Conservation (phyloP, 2,797 vertebrate genomes). For the Sebastes hopkinsi region DNA sequence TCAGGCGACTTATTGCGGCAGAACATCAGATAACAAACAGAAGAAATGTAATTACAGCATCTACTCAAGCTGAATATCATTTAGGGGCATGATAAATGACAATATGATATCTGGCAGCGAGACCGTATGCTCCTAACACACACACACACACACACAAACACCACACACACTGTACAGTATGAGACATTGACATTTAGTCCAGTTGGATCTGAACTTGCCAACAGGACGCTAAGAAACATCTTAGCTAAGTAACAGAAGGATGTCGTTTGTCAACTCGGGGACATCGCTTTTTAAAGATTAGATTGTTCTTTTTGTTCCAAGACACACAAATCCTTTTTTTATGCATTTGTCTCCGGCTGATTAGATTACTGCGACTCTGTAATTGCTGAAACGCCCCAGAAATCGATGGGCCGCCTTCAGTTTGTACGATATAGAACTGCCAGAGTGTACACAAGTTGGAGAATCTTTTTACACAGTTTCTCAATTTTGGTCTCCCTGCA, state of each 20-base stretch:
- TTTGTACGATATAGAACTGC: neutral
- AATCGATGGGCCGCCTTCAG: neutral
- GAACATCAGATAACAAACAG: slow-evolving; percentile 55
- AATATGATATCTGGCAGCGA: slow-evolving; percentile 25
- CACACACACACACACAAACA: slow-evolving; percentile 18
- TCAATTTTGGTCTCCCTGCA: neutral
- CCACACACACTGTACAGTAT: slow-evolving; percentile 8
- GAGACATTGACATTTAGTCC: neutral
- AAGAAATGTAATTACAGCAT: slow-evolving; percentile 63
- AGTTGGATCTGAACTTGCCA: neutral
- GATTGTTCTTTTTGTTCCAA: slow-evolving; percentile 8
- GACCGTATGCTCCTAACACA: slow-evolving; percentile 12
- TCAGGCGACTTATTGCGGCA: slow-evolving; percentile 39
- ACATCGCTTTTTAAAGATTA: slow-evolving; percentile 3
- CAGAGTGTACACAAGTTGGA: neutral
- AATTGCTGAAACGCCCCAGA: slow-evolving; percentile 6
- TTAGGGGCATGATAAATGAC: slow-evolving; percentile 45
- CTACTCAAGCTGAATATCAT: slow-evolving; percentile 47
- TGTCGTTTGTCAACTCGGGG: slow-evolving; percentile 10
- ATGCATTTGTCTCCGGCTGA: slow-evolving; percentile 4
- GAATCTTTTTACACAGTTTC: neutral
- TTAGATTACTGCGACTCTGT: slow-evolving; percentile 24
- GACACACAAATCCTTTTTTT: slow-evolving; percentile 8
- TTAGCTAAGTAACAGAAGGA: slow-evolving; percentile 18
- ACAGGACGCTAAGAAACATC: neutral